Base-by-base conservation (phyloP, 2,113 vertebrate genomes). In the Erythrolamprus reginae region DNA sequence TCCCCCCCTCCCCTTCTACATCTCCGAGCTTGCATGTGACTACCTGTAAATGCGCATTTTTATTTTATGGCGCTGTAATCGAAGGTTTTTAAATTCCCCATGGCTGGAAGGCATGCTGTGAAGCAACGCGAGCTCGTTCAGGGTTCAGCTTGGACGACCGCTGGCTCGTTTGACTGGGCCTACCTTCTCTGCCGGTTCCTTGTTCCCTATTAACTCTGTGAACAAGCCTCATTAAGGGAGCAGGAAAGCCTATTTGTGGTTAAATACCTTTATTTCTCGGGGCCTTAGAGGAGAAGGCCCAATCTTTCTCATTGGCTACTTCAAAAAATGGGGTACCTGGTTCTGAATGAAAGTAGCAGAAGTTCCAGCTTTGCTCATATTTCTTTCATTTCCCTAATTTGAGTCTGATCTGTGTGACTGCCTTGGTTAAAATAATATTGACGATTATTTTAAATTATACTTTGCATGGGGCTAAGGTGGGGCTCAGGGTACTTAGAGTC, bases 91-190 rank as follows among this genome's bases (percentile, higher is more conserved):
- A 96, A 96, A 96, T 82, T 95, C 93, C 87, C 5, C 33, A 1
- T 94, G 92, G 96, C 97, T 97, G 92, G 93, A 96, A 95, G 96
- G 97, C 95, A 96, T 87, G 92, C 89, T 90, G 95, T 94, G 96
- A 96, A 96, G 96, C 95, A 91, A 42, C 94, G 97, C 97, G 97
- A 97, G 93, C 94, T 90, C 89, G 89, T 96, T 97, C 96, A 96
- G 95, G 97, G 97, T 87, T 98, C 98, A 97, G 97, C 96, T 95
- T 95, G 91, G 92, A 94, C 97, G 92, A 94, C 97, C 98, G 96
- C 97, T 97, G 93, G 96, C 96, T 97, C 98, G 94, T 95, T 96
- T 96, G 95, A 96, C 92, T 94, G 92, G 94, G 93, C 93, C 95
- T 87, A 94, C 65, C 92, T 97, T 95, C 96, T 93, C 94, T 88